Base-by-base conservation (phyloP, 1,140 invertebrate species). In the Solen grandis region DNA sequence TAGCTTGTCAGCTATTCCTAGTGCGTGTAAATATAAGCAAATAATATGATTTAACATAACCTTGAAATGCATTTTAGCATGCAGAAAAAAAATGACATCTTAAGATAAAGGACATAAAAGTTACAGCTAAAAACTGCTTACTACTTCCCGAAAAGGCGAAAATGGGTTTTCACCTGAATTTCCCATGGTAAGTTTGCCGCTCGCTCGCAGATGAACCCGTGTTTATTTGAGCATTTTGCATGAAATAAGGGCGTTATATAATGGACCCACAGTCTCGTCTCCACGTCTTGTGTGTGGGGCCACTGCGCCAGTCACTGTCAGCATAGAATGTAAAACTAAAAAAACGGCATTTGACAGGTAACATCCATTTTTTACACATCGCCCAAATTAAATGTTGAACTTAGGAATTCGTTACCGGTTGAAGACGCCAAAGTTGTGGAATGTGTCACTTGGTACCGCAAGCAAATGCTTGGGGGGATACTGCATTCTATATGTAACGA, bases 181-280 rank as follows among this genome's bases (percentile, higher is more conserved):
- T 46, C 41, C 41, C 8, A 19, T 46, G 41, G 19, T 10, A 46
- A 10, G 41, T 46, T 46, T 46, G 31, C 72, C n/a, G 13, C 5
- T 13, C 72, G 33, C 27, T 62, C 72, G 31, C 72, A 74, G 35
- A 74, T 62, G 31, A 29, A 74, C 31, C 72, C 72, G 2, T 19
- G 10, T 27, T 74, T 60, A 5, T 5, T 27, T 36, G 13, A 10
- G 29, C 72, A 74, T 41, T 31, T 16, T 13, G 16, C 33, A 74
- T 38, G 5, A 5, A 41, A 74, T 46, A 38, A 62, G 63, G 19
- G 22, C 55, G 33, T 50, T 50, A 59, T 62, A 25, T 13, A 0
- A 62, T 36, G 2, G 19, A 14, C 5, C 19, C 72, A 46, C 72
- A 74, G 41, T 74, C 16, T 22, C 38, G 59, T 59, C 52, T 10